Base-by-base conservation (phyloP, 2,888 invertebrate species). In the Lasioglossum oenotherae region DNA sequence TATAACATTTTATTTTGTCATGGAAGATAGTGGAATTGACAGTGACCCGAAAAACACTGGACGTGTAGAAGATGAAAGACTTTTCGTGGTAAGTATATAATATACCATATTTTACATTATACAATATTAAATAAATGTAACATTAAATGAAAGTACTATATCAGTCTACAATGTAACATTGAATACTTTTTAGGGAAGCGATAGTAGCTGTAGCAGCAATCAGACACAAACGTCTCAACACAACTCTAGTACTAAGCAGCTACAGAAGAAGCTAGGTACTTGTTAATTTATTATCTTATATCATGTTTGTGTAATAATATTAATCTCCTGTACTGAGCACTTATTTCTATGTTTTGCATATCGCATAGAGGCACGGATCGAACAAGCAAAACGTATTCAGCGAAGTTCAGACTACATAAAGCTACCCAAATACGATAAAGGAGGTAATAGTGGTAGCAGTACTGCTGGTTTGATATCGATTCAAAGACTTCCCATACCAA, bases 1-100 rank as follows among this genome's bases (percentile, higher is more conserved):
- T 67, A 38, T 71, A 81, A 38, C 81, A 81, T 72, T 73, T 83
- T 67, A 69, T 82, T 82, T 89, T 78, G 89, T 88, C 72, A 95
- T 95, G 95, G 95, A 95, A 92, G 95, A 95, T 90, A 95, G 95
- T 88, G 95, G 96, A 73, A 95, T 95, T 89, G 95, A 95, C 82
- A 95, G 95, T 91, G 95, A 95, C 90, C 95, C 95, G 19, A 95
- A 95, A 85, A 90, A 93, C 38, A 92, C 92, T 85, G 93, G 91
- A 81, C 93, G 92, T 57, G 87, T 88, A 44, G 95, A 95, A 86
- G 95, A 95, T 83, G 95, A 95, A 74, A 93, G 93, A 81, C 88
- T 94, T 80, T 95, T 95, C 87, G 87, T 93, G 93, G 95, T 95
- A 90, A 92, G 72, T 83, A 74, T 72, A 74, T 35, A 67, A 71